A percentile compares a stretch with the other conserved stretches of the same genome.
These are phyloP conservation scores for Lophura swinhoii DNA, from an alignment of 2,797 vertebrate genomes.

Conservation along the genomic window DNA sequence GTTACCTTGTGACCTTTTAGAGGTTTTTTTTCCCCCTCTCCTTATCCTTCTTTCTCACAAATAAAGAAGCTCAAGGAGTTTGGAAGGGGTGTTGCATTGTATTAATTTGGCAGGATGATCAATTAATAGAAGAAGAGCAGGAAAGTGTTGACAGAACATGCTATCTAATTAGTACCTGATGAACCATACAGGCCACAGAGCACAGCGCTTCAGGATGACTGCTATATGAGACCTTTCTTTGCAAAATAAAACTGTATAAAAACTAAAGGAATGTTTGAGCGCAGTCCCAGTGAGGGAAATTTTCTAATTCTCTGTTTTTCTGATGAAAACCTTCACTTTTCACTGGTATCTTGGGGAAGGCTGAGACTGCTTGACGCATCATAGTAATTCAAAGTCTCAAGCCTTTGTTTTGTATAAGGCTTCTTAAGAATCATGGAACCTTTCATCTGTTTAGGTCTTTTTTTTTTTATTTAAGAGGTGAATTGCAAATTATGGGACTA, in stretches of 20 bases:
- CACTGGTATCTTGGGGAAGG: neutral
- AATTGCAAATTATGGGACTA: neutral
- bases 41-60: slow-evolving; percentile 38
- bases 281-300: neutral
- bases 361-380: neutral
- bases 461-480: neutral
- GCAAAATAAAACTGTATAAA: slow-evolving; percentile 33
- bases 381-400: neutral
- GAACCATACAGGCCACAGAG: slow-evolving; percentile 75
- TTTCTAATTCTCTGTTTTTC: neutral
- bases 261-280: slow-evolving; percentile 5
- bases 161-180: slow-evolving; percentile 80
- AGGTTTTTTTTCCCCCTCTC: neutral
- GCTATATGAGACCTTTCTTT: slow-evolving; percentile 29
- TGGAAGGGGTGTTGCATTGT: slow-evolving; percentile 47
- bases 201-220: slow-evolving; percentile 48
- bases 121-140: slow-evolving; percentile 79
- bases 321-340: neutral
- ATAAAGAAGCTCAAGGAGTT: slow-evolving; percentile 68
- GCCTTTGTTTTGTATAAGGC: neutral
- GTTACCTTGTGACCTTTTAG: slow-evolving; percentile 45
- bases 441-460: neutral
- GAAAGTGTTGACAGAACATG: slow-evolving; percentile 80
- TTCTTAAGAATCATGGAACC: neutral
- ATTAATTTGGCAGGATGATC: slow-evolving; percentile 80